A percentile compares a stretch with the other conserved stretches of the same genome.
Conservation (phyloP, 2,113 vertebrate species). For the Strix uralensis region DNA sequence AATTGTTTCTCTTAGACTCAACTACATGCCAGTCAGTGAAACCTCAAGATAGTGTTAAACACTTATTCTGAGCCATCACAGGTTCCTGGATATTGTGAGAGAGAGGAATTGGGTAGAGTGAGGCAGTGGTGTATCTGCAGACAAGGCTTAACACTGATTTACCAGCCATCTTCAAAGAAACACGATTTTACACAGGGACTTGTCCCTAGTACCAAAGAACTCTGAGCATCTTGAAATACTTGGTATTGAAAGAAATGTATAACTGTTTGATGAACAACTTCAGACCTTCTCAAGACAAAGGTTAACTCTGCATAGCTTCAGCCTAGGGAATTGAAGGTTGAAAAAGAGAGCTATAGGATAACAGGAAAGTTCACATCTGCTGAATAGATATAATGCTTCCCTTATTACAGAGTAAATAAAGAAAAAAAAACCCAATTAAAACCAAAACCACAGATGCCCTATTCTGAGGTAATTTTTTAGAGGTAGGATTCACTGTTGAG, state of each 20-base stretch:
- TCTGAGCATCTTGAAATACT: neutral
- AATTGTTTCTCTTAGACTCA: neutral
- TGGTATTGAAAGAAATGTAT: neutral
- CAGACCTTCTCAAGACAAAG: neutral
- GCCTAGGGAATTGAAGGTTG: neutral
- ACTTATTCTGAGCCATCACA: neutral
- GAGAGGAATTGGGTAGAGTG: neutral
- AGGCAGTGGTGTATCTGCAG: neutral
- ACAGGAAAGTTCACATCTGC: neutral
- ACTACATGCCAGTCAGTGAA: neutral
- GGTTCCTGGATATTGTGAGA: neutral
- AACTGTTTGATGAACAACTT: neutral
- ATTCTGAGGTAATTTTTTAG: neutral
- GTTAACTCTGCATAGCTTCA: neutral
- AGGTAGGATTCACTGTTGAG: neutral
- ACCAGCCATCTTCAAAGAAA: neutral
- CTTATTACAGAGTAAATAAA: neutral
- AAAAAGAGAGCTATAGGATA: neutral
- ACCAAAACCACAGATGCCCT: neutral
- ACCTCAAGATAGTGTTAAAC: neutral
- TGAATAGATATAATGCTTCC: neutral
- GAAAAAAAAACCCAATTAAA: neutral
- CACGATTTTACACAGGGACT: neutral
- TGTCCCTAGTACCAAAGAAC: neutral
- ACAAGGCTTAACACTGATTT: neutral